Evolutionary conservation across 2,797 vertebrate species (phyloP), one percentile per base, ranked within the genome.

Genomic region (Artibeus jamaicensis): DNA sequence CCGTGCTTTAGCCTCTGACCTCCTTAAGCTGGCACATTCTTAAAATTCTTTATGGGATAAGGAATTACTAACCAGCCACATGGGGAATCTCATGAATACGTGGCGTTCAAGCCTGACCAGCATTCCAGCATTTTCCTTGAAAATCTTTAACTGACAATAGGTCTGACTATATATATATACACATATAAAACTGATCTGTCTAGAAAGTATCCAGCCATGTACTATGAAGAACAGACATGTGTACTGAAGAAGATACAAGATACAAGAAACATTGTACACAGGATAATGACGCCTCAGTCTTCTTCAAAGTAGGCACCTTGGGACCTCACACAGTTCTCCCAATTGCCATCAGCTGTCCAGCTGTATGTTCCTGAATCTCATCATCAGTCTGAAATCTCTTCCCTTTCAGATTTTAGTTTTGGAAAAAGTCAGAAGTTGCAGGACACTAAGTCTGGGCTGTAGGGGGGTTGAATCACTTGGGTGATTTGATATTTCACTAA

Each of bases 1-100:
- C 92, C 97, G 94, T 97, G 97, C 96, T 98, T 98, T 98, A 98
- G 96, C 97, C 97, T 98, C 95, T 98, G 97, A 98, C 97, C 96
- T 96, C 92, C 94, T 97, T 97, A 98, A 97, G 88, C 95, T 94
- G 91, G 96, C 81, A 98, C 97, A 98, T 98, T 98, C 98, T 98
- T 98, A 29, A 98, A 97, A 98, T 98, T 98, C 97, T 89, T 97
- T 82, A 86, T 95, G 97, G 94, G 90, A 97, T 95, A 97, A 98
- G 94, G 87, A 97, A 97, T 97, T 96, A 96, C 93, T 94, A 97
- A 97, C 53, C 96, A 96, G 96, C 42, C 82, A 90, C 59, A 74
- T 73, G 67, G 97, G 59, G 76, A 97, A 88, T 87, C 89, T 90
- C 67, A 39, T 3, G 55, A 93, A 94, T 91, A 91, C 37, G 76